phyloP scores from a whole-genome alignment of 2,797 vertebrate genomes.

The Monodelphis domestica region DNA sequence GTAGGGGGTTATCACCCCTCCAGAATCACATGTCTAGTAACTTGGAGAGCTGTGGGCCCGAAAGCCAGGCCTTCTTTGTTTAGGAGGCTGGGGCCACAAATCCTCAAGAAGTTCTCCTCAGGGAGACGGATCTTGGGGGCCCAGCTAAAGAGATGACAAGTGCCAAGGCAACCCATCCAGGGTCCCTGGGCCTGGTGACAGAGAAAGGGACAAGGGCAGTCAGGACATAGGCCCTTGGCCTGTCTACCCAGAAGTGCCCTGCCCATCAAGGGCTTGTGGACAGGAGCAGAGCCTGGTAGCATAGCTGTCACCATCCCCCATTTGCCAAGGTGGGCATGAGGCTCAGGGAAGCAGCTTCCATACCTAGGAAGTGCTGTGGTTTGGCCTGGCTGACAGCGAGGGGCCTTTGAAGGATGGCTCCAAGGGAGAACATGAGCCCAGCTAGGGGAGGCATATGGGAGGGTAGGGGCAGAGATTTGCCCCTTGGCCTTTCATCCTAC shows the following conservation, averaged over 20 bases:
- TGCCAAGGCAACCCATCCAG: neutral
- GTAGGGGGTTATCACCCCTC: rapidly evolving
- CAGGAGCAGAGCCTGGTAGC: neutral
- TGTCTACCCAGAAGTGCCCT: too few relatives aligned
- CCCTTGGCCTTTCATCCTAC: neutral
- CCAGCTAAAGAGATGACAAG: neutral
- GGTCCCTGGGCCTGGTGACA: neutral
- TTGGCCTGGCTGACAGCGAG: too few relatives aligned
- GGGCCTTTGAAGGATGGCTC: neutral
- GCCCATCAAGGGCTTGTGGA: too few relatives aligned
- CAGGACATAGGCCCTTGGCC: neutral
- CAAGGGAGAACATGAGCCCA: neutral
- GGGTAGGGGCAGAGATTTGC: neutral
- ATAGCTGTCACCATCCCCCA: neutral
- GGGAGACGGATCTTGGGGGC: too few relatives aligned
- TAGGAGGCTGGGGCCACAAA: neutral
- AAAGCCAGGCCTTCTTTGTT: neutral
- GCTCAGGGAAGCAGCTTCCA: too few relatives aligned
- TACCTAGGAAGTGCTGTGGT: too few relatives aligned
- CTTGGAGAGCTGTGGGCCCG: neutral
- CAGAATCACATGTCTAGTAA: neutral
- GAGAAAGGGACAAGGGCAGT: neutral
- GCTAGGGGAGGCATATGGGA: neutral
- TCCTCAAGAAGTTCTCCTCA: neutral
- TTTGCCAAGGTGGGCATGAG: neutral